Percentiles rank a stretch among this genome's conserved stretches.
Conservation (phyloP, 2,888 invertebrate genomes). For the Sycophila texana region DNA sequence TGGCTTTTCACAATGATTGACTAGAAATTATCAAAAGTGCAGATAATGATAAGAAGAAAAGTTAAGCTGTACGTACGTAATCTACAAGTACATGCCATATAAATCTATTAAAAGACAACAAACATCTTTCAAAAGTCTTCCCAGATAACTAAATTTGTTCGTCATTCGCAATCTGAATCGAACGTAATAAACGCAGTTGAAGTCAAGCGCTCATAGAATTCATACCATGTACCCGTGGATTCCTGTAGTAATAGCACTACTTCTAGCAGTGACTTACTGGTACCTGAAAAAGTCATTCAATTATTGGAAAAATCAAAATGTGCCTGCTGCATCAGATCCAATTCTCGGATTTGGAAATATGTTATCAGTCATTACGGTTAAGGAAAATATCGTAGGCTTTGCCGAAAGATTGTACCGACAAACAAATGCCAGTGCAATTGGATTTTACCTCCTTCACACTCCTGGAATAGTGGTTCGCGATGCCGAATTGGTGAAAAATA, state of each 20-base stretch:
- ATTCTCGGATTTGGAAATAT: conserved; percentile 50
- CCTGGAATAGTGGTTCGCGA: conserved; percentile 64
- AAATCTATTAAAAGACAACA: no score
- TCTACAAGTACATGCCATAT: no score
- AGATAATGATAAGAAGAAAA: no score
- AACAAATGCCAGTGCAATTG: conserved; percentile 44
- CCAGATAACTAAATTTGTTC: no score
- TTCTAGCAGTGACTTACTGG: conserved; percentile 48
- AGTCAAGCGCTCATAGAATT: neutral
- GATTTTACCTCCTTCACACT: conserved; percentile 42
- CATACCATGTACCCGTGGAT: neutral
- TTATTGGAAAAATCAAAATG: conserved; percentile 49
- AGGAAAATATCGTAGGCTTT: conserved; percentile 25
- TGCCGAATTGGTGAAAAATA: conserved; percentile 64
- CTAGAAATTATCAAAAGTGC: no score
- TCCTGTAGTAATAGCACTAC: neutral
- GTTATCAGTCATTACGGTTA: conserved; percentile 27
- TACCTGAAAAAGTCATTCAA: conserved; percentile 43
- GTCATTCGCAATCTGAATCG: no score
- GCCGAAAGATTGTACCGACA: conserved; percentile 30
- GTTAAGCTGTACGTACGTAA: no score
- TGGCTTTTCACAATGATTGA: no score
- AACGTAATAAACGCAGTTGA: neutral
- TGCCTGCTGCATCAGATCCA: conserved; percentile 37
- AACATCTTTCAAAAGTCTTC: no score